Evolutionary conservation across 2,797 vertebrate genomes (phyloP).

Genomic region (Lophotriccus pileatus): DNA sequence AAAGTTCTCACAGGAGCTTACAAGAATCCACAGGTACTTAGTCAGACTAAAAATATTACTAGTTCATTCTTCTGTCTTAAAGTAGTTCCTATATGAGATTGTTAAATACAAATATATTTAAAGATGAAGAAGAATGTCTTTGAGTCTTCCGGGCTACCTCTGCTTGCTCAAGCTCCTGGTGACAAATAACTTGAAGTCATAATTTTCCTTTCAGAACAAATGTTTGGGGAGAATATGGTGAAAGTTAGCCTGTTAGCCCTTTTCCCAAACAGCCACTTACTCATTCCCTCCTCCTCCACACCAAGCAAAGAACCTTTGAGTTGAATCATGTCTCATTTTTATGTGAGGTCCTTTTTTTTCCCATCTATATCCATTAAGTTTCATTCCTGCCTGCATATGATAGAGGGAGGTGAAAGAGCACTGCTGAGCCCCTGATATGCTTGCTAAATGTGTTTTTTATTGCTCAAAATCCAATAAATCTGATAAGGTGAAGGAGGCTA

Average conservation of each 20-base stretch:
- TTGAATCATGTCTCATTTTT: neutral
- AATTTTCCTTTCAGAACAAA: neutral
- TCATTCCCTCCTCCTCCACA: accelerated
- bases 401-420: conserved; percentile 12
- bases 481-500: neutral
- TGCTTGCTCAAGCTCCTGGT: neutral
- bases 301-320: neutral
- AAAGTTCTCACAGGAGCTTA: neutral
- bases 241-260: neutral
- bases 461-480: conserved; percentile 41
- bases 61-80: neutral
- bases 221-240: neutral
- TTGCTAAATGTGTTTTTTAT: conserved; percentile 45
- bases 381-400: neutral
- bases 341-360: neutral
- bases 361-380: conserved; percentile 22
- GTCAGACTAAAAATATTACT: neutral
- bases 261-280: neutral
- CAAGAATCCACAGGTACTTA: neutral
- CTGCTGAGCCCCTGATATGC: neutral
- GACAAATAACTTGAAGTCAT: neutral
- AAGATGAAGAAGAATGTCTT: neutral
- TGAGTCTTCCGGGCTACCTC: neutral
- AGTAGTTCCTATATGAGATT: neutral
- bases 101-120: neutral